These are phyloP conservation scores for Papilio xuthus DNA, from an alignment of 1,140 invertebrate species.

Conservation along the genomic window DNA sequence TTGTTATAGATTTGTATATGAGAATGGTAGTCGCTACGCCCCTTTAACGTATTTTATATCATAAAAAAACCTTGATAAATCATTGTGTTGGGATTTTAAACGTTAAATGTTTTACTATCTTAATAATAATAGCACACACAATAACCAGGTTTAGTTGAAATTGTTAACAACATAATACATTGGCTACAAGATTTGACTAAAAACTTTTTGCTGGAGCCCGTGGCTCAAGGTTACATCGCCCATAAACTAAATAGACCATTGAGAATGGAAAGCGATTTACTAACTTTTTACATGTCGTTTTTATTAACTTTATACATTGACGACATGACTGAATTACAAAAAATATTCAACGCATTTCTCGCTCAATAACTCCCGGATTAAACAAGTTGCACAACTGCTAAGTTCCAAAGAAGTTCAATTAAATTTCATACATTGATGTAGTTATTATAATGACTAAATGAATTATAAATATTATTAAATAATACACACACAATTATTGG, in stretches of 20 bases:
- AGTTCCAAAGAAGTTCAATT: too few species aligned
- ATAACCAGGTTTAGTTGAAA: background rate
- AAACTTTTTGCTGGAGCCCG: slow-evolving; percentile 5
- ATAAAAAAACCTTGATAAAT: background rate
- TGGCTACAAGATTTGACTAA: slow-evolving; percentile 2
- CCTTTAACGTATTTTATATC: background rate
- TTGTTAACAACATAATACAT: background rate
- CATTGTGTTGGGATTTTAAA: background rate
- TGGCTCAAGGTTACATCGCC: slow-evolving; percentile 22
- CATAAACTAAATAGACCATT: slow-evolving; percentile 37
- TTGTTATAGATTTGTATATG: background rate
- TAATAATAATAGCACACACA: background rate
- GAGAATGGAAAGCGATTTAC: slow-evolving; percentile 21
- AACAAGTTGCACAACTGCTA: too few species aligned
- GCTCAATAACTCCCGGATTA: too few species aligned
- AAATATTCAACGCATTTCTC: background rate
- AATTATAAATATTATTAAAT: background rate
- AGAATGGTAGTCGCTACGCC: background rate
- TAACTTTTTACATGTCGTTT: slow-evolving; percentile 9
- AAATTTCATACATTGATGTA: too few species aligned
- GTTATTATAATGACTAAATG: too few species aligned
- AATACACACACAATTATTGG: background rate
- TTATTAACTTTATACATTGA: background rate
- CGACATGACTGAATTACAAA: background rate
- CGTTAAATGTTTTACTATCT: background rate